Evolutionary conservation across 2,888 invertebrate species (phyloP).

Genomic region (Mongoloraphidia duomilia): DNA sequence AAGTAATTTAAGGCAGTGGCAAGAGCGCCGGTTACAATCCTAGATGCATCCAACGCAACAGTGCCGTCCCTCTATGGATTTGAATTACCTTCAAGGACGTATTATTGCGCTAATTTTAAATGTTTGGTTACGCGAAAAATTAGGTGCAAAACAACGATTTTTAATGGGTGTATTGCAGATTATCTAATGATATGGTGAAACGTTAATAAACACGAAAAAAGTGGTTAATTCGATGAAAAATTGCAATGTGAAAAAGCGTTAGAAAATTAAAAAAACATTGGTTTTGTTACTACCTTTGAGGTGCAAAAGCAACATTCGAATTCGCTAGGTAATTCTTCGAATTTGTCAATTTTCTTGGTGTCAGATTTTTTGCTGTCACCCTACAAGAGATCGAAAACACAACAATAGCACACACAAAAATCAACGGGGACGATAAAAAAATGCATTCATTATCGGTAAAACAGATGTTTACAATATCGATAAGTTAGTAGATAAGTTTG

Average conservation of each 20-base stretch:
- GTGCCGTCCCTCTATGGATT: no score
- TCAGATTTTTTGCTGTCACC: constrained; percentile 46
- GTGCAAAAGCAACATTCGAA: constrained; percentile 97
- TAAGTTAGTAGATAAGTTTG: no score
- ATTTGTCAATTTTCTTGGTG: constrained; percentile 39
- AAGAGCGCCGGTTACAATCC: no score
- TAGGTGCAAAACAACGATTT: constrained; percentile 1
- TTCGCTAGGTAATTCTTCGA: constrained; percentile 86
- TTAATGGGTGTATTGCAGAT: not conserved
- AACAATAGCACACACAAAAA: constrained; percentile 14
- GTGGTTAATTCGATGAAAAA: not conserved
- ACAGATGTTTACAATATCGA: no score
- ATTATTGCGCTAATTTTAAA: not conserved
- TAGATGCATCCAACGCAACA: no score
- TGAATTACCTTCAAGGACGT: no score
- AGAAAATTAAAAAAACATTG: constrained; percentile 1
- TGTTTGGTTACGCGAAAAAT: not conserved
- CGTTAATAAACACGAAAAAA: not conserved
- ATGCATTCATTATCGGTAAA: not conserved
- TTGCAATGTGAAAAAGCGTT: not conserved
- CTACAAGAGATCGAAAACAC: constrained; percentile 28
- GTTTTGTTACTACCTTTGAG: constrained; percentile 60
- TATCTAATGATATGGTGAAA: not conserved
- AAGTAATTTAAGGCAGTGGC: no score
- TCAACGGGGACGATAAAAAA: not conserved